These are phyloP conservation scores for Sphaerodactylus townsendi DNA, from an alignment of 2,113 vertebrate genomes.

Conservation along the genomic window DNA sequence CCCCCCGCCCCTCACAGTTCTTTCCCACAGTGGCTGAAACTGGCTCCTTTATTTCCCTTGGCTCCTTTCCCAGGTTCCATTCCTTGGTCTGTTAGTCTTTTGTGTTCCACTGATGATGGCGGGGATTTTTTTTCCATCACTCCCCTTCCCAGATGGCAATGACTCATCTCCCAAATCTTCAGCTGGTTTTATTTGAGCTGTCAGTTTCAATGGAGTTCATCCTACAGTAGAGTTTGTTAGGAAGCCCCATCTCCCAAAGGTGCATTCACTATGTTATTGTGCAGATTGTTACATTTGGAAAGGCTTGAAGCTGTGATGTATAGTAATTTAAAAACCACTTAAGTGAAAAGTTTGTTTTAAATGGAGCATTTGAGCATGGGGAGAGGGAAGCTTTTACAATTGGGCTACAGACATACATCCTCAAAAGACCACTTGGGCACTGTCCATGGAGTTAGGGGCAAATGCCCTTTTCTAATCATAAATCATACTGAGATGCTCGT, in stretches of 20 bases:
- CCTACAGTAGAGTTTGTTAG: not conserved
- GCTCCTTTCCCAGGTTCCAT: constrained; percentile 31
- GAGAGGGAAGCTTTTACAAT: not conserved
- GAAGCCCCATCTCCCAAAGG: not conserved
- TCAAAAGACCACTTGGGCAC: not conserved
- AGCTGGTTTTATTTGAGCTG: constrained; percentile 3
- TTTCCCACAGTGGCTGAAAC: constrained; percentile 52
- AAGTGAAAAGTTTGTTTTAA: not conserved
- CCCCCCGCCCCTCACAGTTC: not conserved
- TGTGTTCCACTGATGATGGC: constrained; percentile 22
- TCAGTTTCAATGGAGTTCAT: constrained; percentile 13
- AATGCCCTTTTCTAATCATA: not conserved
- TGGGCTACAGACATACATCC: not conserved
- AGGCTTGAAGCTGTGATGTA: not conserved
- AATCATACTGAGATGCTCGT: not conserved
- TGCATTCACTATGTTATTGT: not conserved
- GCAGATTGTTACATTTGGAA: not conserved
- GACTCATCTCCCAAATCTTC: constrained; percentile 58
- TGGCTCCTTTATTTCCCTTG: constrained; percentile 34
- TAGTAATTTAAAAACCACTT: not conserved
- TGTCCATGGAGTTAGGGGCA: not conserved
- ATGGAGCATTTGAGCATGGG: not conserved
- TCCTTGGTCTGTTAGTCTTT: constrained; percentile 47
- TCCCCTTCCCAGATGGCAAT: constrained; percentile 61
- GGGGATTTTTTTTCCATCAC: constrained; percentile 58